Base-by-base conservation (phyloP, 64 coral and sea anemone genomes). In the Dendronephthya gigantea region DNA sequence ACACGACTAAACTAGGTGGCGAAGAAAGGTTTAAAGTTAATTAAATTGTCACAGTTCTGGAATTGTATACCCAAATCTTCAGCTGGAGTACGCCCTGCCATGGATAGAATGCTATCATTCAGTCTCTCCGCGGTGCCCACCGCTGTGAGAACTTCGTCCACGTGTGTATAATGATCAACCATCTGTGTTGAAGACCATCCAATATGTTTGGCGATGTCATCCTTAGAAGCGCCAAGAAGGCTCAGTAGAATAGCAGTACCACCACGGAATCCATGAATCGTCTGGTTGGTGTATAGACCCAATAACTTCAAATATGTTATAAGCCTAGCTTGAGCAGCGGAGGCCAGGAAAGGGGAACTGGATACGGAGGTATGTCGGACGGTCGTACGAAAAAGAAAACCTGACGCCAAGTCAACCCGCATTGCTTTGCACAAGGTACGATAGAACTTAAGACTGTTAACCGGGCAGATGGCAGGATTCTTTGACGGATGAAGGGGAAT, bases 381-480 rank as follows among this genome's bases (percentile, higher is more conserved):
- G 4, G 85, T 92, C 25, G 82, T 12, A 4, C 79, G 35, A 35
- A 87, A 90, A 39, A 90, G 68, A 48, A 25, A 82, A 30, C 92
- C 84, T 65, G 58, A 22, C 22, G 30, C 35, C 25, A 93, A 35
- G 23, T 43, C 37, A 23, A 90, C 68, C 3, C 40, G 32, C 65
- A 87, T 50, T 2, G 92, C 62, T 14, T 4, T 50, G 15, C 82
- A 93, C 9, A 93, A 11, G 1, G 52, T 37, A 9, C 39, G 39
- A 49, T 90, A 90, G 25, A 88, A 88, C 35, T 38, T 23, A 0
- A 90, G 37, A 76, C 88, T 93, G 39, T 39, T 25, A 27, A 93
- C 82, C 0, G 92, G 88, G 86, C 92, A 93, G 47, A 90, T 76
- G 35, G 88, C 88, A 39, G 76, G 59, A 45, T 93, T 87, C 22